A percentile compares a stretch with the other conserved stretches of the same genome.
Evolutionary conservation across 2,113 vertebrate genomes (phyloP).

Genomic region (Dryoscopus gambensis): DNA sequence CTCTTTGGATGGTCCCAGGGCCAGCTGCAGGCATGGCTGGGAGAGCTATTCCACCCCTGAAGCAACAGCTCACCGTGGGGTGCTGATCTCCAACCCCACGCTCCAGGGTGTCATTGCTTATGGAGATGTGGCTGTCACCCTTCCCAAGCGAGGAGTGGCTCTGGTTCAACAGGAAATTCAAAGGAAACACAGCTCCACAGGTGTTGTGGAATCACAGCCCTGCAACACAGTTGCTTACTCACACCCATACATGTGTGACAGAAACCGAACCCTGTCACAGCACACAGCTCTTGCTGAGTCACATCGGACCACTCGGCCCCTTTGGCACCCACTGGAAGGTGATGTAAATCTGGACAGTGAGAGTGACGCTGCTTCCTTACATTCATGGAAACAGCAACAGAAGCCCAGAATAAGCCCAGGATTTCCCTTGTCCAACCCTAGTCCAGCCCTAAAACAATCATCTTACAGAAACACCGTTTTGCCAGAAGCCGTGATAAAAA

Average conservation of each 20-base stretch:
- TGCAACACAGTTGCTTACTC: background rate
- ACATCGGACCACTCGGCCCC: background rate
- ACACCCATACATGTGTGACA: accelerated
- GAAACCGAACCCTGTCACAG: background rate
- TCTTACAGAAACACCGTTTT: background rate
- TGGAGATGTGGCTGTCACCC: accelerated
- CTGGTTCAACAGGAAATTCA: background rate
- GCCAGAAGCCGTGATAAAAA: background rate
- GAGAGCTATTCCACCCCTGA: background rate
- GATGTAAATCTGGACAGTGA: background rate
- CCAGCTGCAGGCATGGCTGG: background rate
- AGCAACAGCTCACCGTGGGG: background rate
- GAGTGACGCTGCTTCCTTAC: background rate
- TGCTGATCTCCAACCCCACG: background rate
- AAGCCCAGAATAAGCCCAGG: background rate
- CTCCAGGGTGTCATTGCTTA: background rate
- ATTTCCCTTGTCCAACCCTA: background rate
- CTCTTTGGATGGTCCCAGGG: background rate
- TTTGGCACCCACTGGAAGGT: background rate
- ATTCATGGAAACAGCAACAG: background rate
- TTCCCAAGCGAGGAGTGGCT: background rate
- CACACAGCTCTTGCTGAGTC: background rate
- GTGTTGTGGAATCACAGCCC: background rate
- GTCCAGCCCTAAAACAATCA: background rate
- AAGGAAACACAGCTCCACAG: background rate